A percentile compares a stretch with the other conserved stretches of the same genome.
These are phyloP conservation scores for Teleopsis dalmanni DNA, from an alignment of 1,140 invertebrate genomes.

Conservation along the genomic window DNA sequence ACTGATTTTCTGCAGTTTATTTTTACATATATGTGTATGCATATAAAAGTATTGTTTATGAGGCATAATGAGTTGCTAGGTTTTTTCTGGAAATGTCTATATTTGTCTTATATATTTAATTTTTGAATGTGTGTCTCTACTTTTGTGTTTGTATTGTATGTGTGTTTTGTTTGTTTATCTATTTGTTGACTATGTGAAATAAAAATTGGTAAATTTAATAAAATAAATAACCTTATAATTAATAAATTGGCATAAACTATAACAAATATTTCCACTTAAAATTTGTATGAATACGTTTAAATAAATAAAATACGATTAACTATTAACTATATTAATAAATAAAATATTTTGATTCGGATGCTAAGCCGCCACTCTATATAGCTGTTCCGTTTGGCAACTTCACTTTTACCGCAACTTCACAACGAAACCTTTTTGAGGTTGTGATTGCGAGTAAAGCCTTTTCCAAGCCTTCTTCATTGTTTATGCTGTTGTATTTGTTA, in stretches of 20 bases:
- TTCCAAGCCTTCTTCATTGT: not conserved
- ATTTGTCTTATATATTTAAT: not conserved
- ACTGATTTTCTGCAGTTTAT: no score
- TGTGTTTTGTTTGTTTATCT: not conserved
- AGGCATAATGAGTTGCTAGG: no score
- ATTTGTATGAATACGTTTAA: not conserved
- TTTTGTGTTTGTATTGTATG: not conserved
- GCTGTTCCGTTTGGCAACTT: no score
- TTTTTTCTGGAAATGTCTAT: no score
- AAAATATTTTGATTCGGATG: not conserved
- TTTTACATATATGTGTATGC: no score
- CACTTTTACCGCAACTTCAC: not conserved
- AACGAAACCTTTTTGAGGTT: not conserved
- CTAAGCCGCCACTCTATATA: not conserved
- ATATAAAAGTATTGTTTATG: no score
- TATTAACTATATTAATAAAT: not conserved
- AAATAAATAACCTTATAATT: slow-evolving; percentile 9
- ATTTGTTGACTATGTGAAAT: not conserved
- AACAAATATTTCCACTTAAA: slow-evolving; percentile 5
- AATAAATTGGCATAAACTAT: not conserved
- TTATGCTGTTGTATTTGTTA: slow-evolving; percentile 16
- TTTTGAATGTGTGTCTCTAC: not conserved
- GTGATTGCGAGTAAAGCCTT: not conserved
- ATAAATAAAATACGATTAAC: not conserved
- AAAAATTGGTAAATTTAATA: not conserved